Conservation (phyloP, 1,140 invertebrate species). For the Trichonephila clavata region DNA sequence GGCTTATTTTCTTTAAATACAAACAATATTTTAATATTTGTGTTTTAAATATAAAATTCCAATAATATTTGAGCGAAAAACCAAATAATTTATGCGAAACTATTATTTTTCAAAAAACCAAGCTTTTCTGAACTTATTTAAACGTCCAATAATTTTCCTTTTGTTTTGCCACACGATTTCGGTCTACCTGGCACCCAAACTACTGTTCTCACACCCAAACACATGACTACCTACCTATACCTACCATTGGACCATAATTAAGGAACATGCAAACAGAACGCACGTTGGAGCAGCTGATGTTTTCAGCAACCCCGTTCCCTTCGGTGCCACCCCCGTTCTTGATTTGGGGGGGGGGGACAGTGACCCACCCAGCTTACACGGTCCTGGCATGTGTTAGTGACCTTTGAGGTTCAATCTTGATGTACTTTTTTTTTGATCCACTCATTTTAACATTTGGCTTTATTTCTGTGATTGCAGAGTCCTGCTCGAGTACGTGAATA, state of each 20-base stretch:
- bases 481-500: neutral
- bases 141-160: neutral
- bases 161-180: constrained; percentile 16
- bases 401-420: constrained; percentile 40
- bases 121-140: neutral
- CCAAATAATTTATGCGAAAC: neutral
- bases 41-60: neutral
- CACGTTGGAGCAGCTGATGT: constrained; percentile 65
- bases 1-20: neutral
- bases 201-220: constrained; percentile 10
- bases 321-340: neutral
- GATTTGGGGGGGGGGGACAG: neutral
- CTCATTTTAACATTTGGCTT: constrained; percentile 7
- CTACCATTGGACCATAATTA: constrained; percentile 56
- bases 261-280: constrained; percentile 28
- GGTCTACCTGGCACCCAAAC: constrained; percentile 19
- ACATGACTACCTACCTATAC: constrained; percentile 50
- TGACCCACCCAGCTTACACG: neutral
- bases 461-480: neutral
- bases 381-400: constrained; percentile 39
- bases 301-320: constrained; percentile 18
- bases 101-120: neutral
- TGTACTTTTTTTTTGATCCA: neutral
- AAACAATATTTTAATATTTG: neutral
- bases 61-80: constrained; percentile 1